These are phyloP conservation scores for Hymenopus coronatus DNA, from an alignment of 2,888 invertebrate genomes.

Conservation along the genomic window DNA sequence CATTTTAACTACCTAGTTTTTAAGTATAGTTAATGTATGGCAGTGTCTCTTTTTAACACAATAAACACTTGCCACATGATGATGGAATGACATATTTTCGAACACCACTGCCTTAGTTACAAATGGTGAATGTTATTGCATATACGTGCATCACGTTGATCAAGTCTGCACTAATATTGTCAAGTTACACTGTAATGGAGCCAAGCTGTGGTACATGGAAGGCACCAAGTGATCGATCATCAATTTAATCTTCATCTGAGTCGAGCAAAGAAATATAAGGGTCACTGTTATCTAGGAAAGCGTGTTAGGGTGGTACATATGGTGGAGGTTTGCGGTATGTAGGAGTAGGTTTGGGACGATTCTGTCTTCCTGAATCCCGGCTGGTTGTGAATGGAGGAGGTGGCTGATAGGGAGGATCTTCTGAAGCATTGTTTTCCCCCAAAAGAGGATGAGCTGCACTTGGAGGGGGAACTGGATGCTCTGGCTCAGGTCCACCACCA, in stretches of 20 bases:
- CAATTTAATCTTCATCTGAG: constrained; percentile 12
- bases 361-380: constrained; percentile 69
- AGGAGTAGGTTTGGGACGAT: constrained; percentile 79
- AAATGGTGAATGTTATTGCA: not conserved
- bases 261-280: constrained; percentile 5
- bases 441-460: constrained; percentile 43
- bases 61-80: constrained; percentile 1
- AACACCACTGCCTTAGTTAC: not conserved
- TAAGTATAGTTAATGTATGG: not conserved
- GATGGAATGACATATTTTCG: not conserved
- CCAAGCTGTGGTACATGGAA: constrained; percentile 29
- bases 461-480: constrained; percentile 30
- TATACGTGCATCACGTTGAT: not conserved
- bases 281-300: not conserved
- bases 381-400: constrained; percentile 80
- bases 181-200: constrained; percentile 16
- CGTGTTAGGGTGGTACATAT: constrained; percentile 90
- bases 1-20: not conserved
- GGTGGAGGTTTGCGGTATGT: constrained; percentile 95
- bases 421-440: constrained; percentile 40
- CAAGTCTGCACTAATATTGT: constrained; percentile 11
- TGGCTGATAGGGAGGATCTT: constrained; percentile 81
- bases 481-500: constrained; percentile 44
- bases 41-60: not conserved
- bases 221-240: constrained; percentile 25